Conservation (phyloP, 2,888 invertebrate species). For the Hoplodrina blanda region DNA sequence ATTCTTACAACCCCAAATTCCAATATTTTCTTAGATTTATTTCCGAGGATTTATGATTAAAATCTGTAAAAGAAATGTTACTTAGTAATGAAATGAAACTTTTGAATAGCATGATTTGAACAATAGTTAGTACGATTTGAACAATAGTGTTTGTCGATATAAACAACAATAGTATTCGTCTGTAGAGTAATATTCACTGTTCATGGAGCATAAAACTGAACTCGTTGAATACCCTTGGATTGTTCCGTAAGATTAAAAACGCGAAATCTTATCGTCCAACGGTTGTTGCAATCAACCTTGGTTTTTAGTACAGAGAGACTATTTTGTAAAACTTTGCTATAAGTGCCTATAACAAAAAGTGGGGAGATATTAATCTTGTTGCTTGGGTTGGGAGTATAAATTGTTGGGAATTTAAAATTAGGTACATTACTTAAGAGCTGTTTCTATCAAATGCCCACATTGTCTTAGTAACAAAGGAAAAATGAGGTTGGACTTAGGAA, state of each 20-base stretch:
- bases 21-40: no score
- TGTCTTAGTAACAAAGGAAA: not conserved
- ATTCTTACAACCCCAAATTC: no score
- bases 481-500: not conserved
- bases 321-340: slow-evolving; percentile 37
- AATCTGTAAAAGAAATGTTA: no score
- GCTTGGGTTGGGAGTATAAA: slow-evolving; percentile 3
- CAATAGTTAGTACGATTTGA: not conserved
- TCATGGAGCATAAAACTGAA: slow-evolving; percentile 34
- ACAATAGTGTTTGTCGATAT: slow-evolving; percentile 2
- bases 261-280: slow-evolving; percentile 69
- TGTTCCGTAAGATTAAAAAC: slow-evolving; percentile 70
- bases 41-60: no score
- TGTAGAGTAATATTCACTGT: slow-evolving; percentile 5
- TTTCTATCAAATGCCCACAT: not conserved
- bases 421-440: not conserved
- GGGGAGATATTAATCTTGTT: slow-evolving; percentile 28
- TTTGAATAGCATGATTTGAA: not conserved
- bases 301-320: slow-evolving; percentile 53
- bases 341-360: slow-evolving; percentile 18
- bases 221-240: slow-evolving; percentile 75
- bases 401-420: slow-evolving; percentile 6
- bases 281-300: slow-evolving; percentile 73
- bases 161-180: not conserved
- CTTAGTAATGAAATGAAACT: no score